A percentile compares a stretch with the other conserved stretches of the same genome.
Evolutionary conservation across 2,113 vertebrate species (phyloP).

Genomic region (Chroicocephalus ridibundus): DNA sequence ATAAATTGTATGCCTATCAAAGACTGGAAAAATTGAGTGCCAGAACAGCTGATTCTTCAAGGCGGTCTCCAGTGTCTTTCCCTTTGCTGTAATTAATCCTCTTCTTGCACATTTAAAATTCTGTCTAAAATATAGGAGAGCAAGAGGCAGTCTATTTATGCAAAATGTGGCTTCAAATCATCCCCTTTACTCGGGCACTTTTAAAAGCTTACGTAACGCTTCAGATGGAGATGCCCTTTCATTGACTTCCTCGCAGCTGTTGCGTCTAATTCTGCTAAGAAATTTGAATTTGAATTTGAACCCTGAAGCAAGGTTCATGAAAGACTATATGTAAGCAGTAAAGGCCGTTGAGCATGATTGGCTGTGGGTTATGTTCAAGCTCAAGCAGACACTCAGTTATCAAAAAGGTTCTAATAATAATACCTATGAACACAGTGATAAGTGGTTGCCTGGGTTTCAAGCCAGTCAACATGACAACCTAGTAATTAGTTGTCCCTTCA

Average conservation of each 20-base stretch:
- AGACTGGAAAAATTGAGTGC: neutral
- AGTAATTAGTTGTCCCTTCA: neutral
- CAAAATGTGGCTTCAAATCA: neutral
- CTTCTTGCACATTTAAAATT: neutral
- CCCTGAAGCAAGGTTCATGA: neutral
- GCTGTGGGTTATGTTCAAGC: neutral
- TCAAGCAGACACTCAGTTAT: constrained; percentile 18
- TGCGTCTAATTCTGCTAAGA: constrained; percentile 34
- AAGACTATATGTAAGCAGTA: constrained; percentile 5
- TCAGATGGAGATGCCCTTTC: neutral
- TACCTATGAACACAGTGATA: neutral
- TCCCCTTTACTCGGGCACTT: neutral
- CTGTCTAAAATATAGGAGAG: neutral
- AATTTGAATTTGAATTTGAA: constrained; percentile 56
- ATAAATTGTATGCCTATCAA: neutral
- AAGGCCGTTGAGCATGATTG: neutral
- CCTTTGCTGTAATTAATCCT: neutral
- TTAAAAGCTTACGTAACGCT: constrained; percentile 15
- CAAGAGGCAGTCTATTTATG: neutral
- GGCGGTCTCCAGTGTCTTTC: rapidly evolving
- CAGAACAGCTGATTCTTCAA: neutral
- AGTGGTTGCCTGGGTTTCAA: constrained; percentile 13
- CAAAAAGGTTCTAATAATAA: constrained; percentile 54
- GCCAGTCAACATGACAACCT: neutral
- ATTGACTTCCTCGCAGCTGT: constrained; percentile 31